Conservation (phyloP, 37 sponge, comb jelly and placozoan genomes). For the Oscarella lobularis region DNA sequence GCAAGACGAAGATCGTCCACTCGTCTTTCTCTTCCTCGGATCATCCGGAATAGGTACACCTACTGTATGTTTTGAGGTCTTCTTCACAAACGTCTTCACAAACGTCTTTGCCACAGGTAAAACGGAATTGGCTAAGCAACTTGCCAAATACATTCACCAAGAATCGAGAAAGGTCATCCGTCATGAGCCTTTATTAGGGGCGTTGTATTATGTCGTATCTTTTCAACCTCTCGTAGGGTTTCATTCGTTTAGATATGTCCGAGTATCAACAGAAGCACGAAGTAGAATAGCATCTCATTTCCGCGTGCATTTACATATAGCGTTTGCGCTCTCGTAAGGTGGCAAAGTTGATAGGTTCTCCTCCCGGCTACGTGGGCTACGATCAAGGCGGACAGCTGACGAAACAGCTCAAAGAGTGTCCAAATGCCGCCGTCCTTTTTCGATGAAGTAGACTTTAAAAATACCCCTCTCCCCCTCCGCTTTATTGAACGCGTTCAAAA, state of each 20-base stretch:
- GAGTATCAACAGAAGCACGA: conserved; percentile 97
- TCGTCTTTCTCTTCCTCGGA: conserved; percentile 89
- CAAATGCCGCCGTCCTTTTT: conserved; percentile 82
- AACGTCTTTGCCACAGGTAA: conserved; percentile 49
- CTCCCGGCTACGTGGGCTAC: conserved; percentile 90
- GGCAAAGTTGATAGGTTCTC: conserved; percentile 91
- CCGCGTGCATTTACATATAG: too few species aligned
- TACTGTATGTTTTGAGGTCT: too few species aligned
- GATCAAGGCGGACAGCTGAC: conserved; percentile 97
- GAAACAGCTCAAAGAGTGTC: conserved; percentile 39
- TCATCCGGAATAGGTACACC: conserved; percentile 81
- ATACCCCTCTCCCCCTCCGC: too few species aligned
- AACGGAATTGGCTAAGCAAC: conserved; percentile 92
- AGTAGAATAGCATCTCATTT: too few species aligned
- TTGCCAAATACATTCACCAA: conserved; percentile 71
- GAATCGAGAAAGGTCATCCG: conserved; percentile 39
- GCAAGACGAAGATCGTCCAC: conserved; percentile 78
- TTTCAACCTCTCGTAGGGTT: conserved; percentile 34
- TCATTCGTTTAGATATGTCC: conserved; percentile 91
- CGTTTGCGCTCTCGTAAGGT: conserved; percentile 42
- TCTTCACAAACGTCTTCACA: too few species aligned
- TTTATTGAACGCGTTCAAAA: too few species aligned
- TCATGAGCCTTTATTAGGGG: not conserved
- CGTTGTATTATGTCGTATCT: conserved; percentile 1
- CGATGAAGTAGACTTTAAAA: too few species aligned